These are phyloP conservation scores for Phymorhynchus buccinoides DNA, from an alignment of 1,140 invertebrate species.

Conservation along the genomic window DNA sequence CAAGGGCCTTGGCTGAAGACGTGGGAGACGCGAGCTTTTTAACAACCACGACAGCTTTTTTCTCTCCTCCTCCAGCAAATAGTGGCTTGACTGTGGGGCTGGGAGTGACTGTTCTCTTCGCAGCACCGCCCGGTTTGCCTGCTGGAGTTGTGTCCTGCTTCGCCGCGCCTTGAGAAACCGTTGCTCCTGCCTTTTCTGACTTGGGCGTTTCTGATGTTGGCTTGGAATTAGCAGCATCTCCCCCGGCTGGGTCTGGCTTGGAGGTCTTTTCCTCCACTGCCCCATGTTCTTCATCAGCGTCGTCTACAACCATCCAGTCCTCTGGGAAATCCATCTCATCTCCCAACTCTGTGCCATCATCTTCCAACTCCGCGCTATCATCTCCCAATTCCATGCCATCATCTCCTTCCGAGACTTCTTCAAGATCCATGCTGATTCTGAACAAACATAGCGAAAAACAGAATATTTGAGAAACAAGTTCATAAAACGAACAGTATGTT, in stretches of 20 bases:
- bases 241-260: not conserved
- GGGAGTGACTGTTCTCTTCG: not conserved
- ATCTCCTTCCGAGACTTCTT: not conserved
- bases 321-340: not conserved
- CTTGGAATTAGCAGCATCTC: not conserved
- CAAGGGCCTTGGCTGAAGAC: not conserved
- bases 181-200: not conserved
- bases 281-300: conserved; percentile 1
- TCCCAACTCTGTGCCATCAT: not conserved
- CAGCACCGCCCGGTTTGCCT: not conserved
- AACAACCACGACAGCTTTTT: not conserved
- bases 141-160: not conserved
- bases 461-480: too few relatives aligned
- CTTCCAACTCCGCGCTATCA: not conserved
- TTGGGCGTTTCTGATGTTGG: not conserved
- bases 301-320: conserved; percentile 11
- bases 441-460: not conserved
- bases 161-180: not conserved
- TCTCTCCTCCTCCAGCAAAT: too few relatives aligned
- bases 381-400: not conserved
- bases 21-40: not conserved
- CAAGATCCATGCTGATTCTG: not conserved
- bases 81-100: not conserved
- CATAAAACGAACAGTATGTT: too few relatives aligned
- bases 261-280: not conserved